A percentile compares a stretch with the other conserved stretches of the same genome.
phyloP scores from a whole-genome alignment of 1,140 invertebrate genomes.

The Chironomus tepperi region DNA sequence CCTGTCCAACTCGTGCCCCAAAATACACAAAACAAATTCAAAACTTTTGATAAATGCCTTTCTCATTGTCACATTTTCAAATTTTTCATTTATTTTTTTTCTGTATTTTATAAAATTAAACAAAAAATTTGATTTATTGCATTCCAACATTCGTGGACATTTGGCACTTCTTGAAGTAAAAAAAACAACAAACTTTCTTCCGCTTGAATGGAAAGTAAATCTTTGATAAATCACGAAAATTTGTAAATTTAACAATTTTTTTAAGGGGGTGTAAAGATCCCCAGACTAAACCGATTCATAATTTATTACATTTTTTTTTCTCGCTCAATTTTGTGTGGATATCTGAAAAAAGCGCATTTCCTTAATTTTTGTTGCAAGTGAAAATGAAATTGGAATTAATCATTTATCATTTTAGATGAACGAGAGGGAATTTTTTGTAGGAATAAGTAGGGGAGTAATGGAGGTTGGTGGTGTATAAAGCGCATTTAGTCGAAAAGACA shows the following conservation, averaged over 20 bases:
- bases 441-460: too few relatives aligned
- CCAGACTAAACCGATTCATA: constrained; percentile 12
- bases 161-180: too few relatives aligned
- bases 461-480: too few relatives aligned
- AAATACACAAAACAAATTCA: too few relatives aligned
- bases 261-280: not conserved
- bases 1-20: too few relatives aligned
- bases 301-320: not conserved
- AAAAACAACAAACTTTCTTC: not conserved
- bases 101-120: too few relatives aligned
- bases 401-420: not conserved
- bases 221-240: constrained; percentile 14
- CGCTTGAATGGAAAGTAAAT: not conserved
- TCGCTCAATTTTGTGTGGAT: not conserved
- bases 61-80: not conserved
- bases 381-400: not conserved
- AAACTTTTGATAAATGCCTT: not conserved
- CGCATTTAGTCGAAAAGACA: too few relatives aligned
- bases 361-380: not conserved
- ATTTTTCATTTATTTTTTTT: too few relatives aligned
- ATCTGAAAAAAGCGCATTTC: not conserved
- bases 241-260: not conserved
- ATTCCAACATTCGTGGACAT: not conserved
- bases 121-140: not conserved
- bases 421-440: not conserved